Conservation (phyloP, 2,888 invertebrate genomes). For the Drosophila koepferae region DNA sequence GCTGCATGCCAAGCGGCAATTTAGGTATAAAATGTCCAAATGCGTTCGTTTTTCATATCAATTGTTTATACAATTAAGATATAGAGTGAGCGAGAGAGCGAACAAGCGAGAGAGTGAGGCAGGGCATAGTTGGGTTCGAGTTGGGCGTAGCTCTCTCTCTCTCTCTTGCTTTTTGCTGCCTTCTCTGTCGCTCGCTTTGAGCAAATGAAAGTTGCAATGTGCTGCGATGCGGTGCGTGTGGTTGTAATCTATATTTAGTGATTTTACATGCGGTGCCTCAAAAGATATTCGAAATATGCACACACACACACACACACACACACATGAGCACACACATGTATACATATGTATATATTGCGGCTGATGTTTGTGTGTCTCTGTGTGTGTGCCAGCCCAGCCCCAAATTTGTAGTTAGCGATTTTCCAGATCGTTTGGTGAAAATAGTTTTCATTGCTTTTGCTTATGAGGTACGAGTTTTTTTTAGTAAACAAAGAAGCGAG, state of each 20-base stretch:
- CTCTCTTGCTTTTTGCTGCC: slow-evolving; percentile 7
- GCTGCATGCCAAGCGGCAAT: slow-evolving; percentile 71
- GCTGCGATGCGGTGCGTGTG: slow-evolving; percentile 79
- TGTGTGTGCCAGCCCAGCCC: slow-evolving; percentile 36
- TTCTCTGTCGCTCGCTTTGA: slow-evolving; percentile 16
- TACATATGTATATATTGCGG: neutral
- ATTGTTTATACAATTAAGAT: slow-evolving; percentile 74
- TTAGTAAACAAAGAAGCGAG: slow-evolving; percentile 49
- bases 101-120: neutral
- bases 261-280: slow-evolving; percentile 77
- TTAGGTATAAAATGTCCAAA: slow-evolving; percentile 79
- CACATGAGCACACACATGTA: no score
- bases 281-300: slow-evolving; percentile 75
- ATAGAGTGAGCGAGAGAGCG: neutral
- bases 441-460: slow-evolving; percentile 49
- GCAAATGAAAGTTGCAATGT: slow-evolving; percentile 77
- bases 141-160: neutral
- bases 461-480: slow-evolving; percentile 51
- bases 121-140: neutral
- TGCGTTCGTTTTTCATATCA: slow-evolving; percentile 72
- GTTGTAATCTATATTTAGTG: slow-evolving; percentile 82
- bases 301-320: slow-evolving; percentile 3
- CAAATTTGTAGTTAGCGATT: slow-evolving; percentile 69
- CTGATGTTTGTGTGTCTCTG: slow-evolving; percentile 12
- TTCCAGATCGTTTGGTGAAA: slow-evolving; percentile 67